phyloP scores from a whole-genome alignment of 2,888 invertebrate genomes.

The Volucella inflata region DNA sequence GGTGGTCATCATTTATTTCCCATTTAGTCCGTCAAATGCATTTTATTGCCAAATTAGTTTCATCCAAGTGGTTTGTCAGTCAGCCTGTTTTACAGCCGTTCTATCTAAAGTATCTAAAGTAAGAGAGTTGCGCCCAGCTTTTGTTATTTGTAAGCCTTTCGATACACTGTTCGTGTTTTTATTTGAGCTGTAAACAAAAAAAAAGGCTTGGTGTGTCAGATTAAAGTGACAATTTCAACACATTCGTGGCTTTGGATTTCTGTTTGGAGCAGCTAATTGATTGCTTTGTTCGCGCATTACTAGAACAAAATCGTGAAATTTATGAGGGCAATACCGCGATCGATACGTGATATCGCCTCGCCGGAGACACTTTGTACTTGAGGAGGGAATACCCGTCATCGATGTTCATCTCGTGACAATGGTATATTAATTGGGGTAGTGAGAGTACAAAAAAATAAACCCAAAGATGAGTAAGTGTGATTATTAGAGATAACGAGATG shows the following conservation, averaged over 20 bases:
- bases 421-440: conserved; percentile 51
- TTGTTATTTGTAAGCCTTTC: conserved; percentile 8
- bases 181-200: conserved; percentile 30
- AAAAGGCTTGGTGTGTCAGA: conserved; percentile 27
- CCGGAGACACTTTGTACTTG: conserved; percentile 2
- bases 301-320: conserved; percentile 62
- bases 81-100: conserved; percentile 27
- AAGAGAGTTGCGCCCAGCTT: conserved; percentile 43
- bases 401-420: conserved; percentile 66
- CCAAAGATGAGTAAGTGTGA: conserved; percentile 61
- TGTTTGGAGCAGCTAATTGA: conserved; percentile 59
- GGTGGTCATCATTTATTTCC: conserved; percentile 61
- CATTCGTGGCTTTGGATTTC: conserved; percentile 12
- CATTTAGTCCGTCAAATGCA: conserved; percentile 42
- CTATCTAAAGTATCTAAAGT: conserved; percentile 4
- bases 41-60: conserved; percentile 51
- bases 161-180: not conserved
- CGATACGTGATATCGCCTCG: conserved; percentile 40
- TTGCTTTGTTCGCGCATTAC: conserved; percentile 53
- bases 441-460: conserved; percentile 49
- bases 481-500: conserved; percentile 67
- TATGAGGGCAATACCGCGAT: conserved; percentile 65
- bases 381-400: conserved; percentile 14
- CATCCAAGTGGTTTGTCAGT: conserved; percentile 25
- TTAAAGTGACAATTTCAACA: conserved; percentile 59